Conservation (phyloP, 2,888 invertebrate species). For the Tinea pellionella region DNA sequence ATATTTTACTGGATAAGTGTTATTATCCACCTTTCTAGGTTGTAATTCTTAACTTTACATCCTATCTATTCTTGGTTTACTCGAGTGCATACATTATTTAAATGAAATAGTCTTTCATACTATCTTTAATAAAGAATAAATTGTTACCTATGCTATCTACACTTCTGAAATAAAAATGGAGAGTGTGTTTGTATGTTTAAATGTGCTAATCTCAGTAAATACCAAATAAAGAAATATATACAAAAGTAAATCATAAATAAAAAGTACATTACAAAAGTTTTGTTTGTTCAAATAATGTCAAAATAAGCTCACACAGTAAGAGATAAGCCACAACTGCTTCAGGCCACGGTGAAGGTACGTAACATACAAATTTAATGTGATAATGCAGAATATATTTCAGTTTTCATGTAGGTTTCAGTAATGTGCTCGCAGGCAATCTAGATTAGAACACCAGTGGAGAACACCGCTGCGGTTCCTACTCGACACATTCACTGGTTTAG, state of each 20-base stretch:
- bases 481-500: not conserved
- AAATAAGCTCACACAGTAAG: not conserved
- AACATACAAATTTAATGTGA: not conserved
- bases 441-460: slow-evolving; percentile 10
- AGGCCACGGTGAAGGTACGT: not conserved
- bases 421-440: slow-evolving; percentile 10
- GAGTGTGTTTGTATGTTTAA: no score
- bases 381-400: not conserved
- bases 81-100: not conserved
- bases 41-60: not conserved
- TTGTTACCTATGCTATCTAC: no score
- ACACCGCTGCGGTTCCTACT: not conserved
- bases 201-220: no score
- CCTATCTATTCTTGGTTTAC: not conserved
- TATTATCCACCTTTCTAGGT: not conserved
- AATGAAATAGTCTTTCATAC: no score
- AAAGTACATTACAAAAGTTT: no score
- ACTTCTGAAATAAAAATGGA: no score
- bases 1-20: not conserved
- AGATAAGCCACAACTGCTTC: not conserved
- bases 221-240: no score
- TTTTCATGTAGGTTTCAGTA: not conserved
- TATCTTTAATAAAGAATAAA: no score
- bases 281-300: not conserved
- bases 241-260: no score